Evolutionary conservation across 2,888 invertebrate genomes (phyloP).

Genomic region (Lasiommata megera): DNA sequence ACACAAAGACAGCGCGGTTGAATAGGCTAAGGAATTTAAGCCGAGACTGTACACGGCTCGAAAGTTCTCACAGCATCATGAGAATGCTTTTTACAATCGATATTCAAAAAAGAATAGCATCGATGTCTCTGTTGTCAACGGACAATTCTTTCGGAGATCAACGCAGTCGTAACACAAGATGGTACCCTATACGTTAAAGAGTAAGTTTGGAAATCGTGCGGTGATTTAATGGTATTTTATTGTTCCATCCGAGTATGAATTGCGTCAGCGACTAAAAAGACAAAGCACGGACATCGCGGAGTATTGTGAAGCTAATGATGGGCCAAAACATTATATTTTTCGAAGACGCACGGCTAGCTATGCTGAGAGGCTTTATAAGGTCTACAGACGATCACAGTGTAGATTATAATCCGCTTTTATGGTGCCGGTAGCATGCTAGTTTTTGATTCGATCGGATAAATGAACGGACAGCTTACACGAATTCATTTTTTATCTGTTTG

Average conservation of each 20-base stretch:
- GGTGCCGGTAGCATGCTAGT: constrained; percentile 57
- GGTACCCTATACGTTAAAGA: constrained; percentile 34
- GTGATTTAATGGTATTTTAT: constrained; percentile 46
- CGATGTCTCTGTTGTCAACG: constrained; percentile 81
- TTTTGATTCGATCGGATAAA: constrained; percentile 13
- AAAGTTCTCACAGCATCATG: constrained; percentile 76
- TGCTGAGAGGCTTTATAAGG: constrained; percentile 58
- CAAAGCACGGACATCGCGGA: constrained; percentile 71
- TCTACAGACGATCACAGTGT: constrained; percentile 47
- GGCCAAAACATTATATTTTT: constrained; percentile 78
- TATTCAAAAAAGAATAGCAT: constrained; percentile 77
- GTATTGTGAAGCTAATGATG: constrained; percentile 71
- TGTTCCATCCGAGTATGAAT: constrained; percentile 72
- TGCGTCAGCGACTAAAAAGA: constrained; percentile 80
- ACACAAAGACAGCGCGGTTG: constrained; percentile 56
- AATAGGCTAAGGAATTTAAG: constrained; percentile 67
- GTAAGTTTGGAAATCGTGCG: constrained; percentile 42
- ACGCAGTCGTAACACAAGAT: constrained; percentile 39
- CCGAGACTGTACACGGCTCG: constrained; percentile 57
- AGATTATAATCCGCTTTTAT: constrained; percentile 62
- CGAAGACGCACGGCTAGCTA: constrained; percentile 46
- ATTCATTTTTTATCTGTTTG: constrained; percentile 6
- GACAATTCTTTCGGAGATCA: constrained; percentile 72
- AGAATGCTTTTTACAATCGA: constrained; percentile 80
- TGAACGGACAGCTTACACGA: constrained; percentile 8